These are phyloP conservation scores for Eupeodes luniger DNA, from an alignment of 2,888 invertebrate genomes.

Conservation along the genomic window DNA sequence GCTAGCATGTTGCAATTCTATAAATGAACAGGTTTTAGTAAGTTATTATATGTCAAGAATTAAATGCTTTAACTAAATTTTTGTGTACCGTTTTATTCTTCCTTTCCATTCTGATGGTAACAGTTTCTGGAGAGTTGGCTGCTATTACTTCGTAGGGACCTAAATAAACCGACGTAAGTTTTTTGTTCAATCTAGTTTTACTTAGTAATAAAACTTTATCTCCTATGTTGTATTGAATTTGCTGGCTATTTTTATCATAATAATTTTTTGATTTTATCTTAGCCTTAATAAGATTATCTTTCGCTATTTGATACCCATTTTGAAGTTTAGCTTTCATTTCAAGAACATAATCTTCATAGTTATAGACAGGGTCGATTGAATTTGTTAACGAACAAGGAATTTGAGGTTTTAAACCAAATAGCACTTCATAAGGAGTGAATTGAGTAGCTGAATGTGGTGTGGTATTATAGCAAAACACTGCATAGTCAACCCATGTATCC, in stretches of 20 bases:
- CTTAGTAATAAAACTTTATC: conserved; percentile 32
- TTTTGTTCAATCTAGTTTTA: conserved; percentile 27
- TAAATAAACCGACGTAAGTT: not conserved
- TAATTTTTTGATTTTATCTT: conserved; percentile 16
- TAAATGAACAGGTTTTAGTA: not conserved
- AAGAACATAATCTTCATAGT: conserved; percentile 27
- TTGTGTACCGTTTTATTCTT: not conserved
- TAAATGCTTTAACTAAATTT: conserved; percentile 18
- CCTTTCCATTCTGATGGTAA: not conserved
- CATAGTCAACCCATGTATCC: too few relatives aligned
- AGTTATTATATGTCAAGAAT: not conserved
- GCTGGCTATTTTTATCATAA: conserved; percentile 18
- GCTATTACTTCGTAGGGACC: conserved; percentile 12
- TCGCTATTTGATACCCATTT: conserved; percentile 33
- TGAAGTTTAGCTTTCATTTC: conserved; percentile 20
- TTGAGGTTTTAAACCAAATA: too few relatives aligned
- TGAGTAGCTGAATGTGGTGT: too few relatives aligned
- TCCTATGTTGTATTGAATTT: conserved; percentile 15
- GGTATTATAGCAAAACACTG: too few relatives aligned
- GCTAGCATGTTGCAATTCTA: not conserved
- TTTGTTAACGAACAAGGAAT: too few relatives aligned
- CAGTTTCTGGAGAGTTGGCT: conserved; percentile 3
- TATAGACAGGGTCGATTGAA: not conserved
- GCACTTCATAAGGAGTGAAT: too few relatives aligned
- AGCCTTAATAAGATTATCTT: not conserved